These are phyloP conservation scores for Dasysyrphus albostriatus DNA, from an alignment of 2,888 invertebrate genomes.

Conservation along the genomic window DNA sequence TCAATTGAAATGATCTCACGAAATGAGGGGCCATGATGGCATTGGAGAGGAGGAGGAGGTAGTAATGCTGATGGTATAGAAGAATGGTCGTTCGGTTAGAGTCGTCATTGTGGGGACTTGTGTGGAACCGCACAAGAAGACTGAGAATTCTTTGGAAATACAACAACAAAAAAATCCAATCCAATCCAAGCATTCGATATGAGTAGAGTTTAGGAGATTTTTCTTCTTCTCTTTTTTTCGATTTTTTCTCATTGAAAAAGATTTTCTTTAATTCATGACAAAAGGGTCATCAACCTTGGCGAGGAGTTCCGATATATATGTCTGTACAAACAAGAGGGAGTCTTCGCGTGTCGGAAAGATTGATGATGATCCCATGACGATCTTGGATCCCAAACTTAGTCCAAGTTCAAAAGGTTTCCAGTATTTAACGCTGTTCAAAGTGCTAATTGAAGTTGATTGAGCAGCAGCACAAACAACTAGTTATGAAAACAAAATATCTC, in stretches of 20 bases:
- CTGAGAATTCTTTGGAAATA: slow-evolving; percentile 42
- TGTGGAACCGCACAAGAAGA: slow-evolving; percentile 29
- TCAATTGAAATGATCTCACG: slow-evolving; percentile 71
- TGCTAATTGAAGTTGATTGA: slow-evolving; percentile 74
- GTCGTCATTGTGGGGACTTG: slow-evolving; percentile 26
- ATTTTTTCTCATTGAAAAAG: not conserved
- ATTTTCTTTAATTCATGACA: slow-evolving; percentile 37
- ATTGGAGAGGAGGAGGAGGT: not conserved
- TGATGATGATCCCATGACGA: slow-evolving; percentile 70
- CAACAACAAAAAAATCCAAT: slow-evolving; percentile 27
- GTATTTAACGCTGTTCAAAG: slow-evolving; percentile 66
- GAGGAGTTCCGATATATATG: not conserved
- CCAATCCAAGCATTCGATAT: slow-evolving; percentile 33
- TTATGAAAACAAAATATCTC: slow-evolving; percentile 41
- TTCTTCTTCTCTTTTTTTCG: not conserved
- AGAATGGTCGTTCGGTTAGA: not conserved
- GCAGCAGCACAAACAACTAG: slow-evolving; percentile 65
- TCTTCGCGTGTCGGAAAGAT: slow-evolving; percentile 30
- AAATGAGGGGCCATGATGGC: slow-evolving; percentile 31
- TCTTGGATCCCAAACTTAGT: slow-evolving; percentile 58
- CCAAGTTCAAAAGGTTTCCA: slow-evolving; percentile 72
- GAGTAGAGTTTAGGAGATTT: slow-evolving; percentile 5
- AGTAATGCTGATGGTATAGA: not conserved
- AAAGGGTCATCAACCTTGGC: slow-evolving; percentile 67
- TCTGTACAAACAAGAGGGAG: slow-evolving; percentile 30